Percentiles rank a stretch among this genome's conserved stretches.
Evolutionary conservation across 2,888 invertebrate species (phyloP).

Genomic region (Falcaria lacertinaria): DNA sequence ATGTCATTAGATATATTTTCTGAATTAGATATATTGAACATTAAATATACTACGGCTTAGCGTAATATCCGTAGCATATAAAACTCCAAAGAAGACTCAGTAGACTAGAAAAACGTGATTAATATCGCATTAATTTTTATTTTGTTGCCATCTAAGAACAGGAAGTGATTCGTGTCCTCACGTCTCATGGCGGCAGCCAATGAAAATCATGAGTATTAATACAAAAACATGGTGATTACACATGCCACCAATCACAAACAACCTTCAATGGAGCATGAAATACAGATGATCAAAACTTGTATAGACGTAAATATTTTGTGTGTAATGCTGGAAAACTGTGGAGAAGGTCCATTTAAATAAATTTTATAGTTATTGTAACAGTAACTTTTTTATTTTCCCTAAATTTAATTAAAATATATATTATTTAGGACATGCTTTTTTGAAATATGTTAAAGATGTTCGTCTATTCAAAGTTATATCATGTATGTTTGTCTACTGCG

Average conservation of each 20-base stretch:
- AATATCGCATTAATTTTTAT: neutral
- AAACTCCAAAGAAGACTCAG: too few relatives aligned
- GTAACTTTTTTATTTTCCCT: too few relatives aligned
- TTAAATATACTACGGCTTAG: too few relatives aligned
- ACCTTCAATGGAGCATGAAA: slow-evolving; percentile 67
- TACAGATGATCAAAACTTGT: slow-evolving; percentile 43
- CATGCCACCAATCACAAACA: slow-evolving; percentile 53
- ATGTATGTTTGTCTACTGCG: slow-evolving; percentile 68
- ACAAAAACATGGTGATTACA: slow-evolving; percentile 60
- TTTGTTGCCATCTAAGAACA: slow-evolving; percentile 29
- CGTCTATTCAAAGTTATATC: slow-evolving; percentile 53
- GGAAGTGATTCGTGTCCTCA: slow-evolving; percentile 74
- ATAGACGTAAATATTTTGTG: slow-evolving; percentile 22
- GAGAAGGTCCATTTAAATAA: neutral
- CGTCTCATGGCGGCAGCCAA: slow-evolving; percentile 68
- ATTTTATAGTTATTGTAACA: too few relatives aligned
- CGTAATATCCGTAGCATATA: too few relatives aligned
- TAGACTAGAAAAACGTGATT: too few relatives aligned
- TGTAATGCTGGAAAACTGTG: neutral
- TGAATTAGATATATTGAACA: too few relatives aligned
- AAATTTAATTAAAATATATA: neutral
- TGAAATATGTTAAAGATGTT: slow-evolving; percentile 11
- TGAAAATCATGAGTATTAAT: slow-evolving; percentile 36
- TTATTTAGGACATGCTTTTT: neutral
- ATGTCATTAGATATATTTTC: too few relatives aligned